Evolutionary conservation across 1,140 invertebrate species (phyloP).

Genomic region (Laupala kohalensis): DNA sequence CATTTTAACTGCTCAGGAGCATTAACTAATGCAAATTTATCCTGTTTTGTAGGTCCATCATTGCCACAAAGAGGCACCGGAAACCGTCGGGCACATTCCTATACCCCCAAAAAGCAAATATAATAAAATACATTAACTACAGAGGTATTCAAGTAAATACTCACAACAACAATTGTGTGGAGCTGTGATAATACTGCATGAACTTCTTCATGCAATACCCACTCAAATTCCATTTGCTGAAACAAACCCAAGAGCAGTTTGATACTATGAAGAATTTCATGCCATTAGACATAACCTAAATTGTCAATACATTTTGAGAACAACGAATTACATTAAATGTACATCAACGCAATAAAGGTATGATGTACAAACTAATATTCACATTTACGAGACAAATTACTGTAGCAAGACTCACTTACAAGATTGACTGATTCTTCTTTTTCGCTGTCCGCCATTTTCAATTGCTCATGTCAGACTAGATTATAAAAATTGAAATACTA

Average conservation of each 20-base stretch:
- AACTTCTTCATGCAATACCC: constrained; percentile 79
- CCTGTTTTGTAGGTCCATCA: constrained; percentile 61
- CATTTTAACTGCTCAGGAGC: constrained; percentile 82
- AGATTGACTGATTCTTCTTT: constrained; percentile 73
- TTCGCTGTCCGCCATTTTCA: constrained; percentile 60
- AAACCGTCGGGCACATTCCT: constrained; percentile 78
- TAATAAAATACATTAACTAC: neutral
- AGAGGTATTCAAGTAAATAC: constrained; percentile 19
- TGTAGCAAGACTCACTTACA: constrained; percentile 39
- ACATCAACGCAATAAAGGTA: neutral
- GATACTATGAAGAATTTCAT: constrained; percentile 14
- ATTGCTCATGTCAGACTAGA: neutral
- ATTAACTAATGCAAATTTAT: constrained; percentile 76
- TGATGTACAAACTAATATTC: neutral
- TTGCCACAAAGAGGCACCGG: constrained; percentile 68
- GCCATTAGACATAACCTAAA: constrained; percentile 13
- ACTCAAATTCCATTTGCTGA: constrained; percentile 87
- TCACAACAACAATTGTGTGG: constrained; percentile 68
- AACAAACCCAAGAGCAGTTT: constrained; percentile 25
- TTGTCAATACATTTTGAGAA: neutral
- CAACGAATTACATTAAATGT: neutral
- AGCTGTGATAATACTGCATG: constrained; percentile 73
- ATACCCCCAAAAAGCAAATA: constrained; percentile 10
- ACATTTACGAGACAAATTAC: neutral
- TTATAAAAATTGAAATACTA: too few relatives aligned